Percentiles rank a stretch among this genome's conserved stretches.
Evolutionary conservation across 2,797 vertebrate genomes (phyloP).

Genomic region (Myotis pilosus): DNA sequence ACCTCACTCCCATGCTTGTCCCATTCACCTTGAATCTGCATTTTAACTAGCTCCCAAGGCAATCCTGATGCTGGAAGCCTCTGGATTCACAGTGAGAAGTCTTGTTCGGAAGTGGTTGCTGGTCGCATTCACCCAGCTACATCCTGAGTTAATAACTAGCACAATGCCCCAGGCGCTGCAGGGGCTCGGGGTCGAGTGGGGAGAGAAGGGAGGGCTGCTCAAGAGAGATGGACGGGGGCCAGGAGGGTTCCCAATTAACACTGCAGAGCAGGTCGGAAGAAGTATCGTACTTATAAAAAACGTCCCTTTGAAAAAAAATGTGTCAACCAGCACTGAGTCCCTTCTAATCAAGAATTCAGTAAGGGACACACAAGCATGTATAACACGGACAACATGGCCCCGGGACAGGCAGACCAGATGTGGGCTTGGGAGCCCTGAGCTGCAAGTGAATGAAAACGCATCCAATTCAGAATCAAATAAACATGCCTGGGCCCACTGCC

Average conservation of each 20-base stretch:
- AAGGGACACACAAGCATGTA: constrained; percentile 16
- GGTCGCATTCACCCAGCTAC: background rate
- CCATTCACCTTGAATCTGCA: constrained; percentile 14
- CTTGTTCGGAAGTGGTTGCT: background rate
- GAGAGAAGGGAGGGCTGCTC: background rate
- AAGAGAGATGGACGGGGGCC: background rate
- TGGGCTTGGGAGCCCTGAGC: constrained; percentile 1
- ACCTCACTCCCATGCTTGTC: background rate
- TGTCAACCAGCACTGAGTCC: constrained; percentile 10
- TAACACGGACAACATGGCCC: background rate
- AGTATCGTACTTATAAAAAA: constrained; percentile 20
- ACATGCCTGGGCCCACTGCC: constrained; percentile 71
- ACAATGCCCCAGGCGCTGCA: background rate
- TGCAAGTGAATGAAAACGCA: constrained; percentile 75
- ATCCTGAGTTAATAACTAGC: background rate
- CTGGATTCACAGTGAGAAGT: background rate
- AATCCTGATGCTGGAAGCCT: background rate
- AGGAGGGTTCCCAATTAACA: constrained; percentile 26
- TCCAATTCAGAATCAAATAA: constrained; percentile 76
- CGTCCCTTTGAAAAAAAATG: constrained; percentile 39
- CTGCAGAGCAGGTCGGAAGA: background rate
- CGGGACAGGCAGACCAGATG: constrained; percentile 55
- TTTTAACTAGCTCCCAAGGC: constrained; percentile 18
- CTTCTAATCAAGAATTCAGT: constrained; percentile 47
- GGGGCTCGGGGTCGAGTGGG: background rate